A percentile compares a stretch with the other conserved stretches of the same genome.
These are phyloP conservation scores for Brachirus orientalis DNA, from an alignment of 2,113 vertebrate species.

Conservation along the genomic window DNA sequence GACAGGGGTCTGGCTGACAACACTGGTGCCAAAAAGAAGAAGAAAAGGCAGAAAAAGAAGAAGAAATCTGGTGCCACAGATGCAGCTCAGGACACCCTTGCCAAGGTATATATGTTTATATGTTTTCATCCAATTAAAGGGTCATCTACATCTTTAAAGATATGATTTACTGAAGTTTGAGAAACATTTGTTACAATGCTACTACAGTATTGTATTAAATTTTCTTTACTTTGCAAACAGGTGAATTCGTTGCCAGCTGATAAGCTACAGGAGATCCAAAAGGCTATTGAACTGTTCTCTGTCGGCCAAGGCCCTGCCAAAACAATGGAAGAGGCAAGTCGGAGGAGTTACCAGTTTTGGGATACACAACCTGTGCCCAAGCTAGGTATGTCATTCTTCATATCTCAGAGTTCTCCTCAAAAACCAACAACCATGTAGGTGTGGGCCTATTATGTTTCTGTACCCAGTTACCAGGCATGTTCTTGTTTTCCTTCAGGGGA, in stretches of 20 bases:
- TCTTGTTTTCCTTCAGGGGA: constrained; percentile 81
- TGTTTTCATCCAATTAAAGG: no score
- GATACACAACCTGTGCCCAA: constrained; percentile 98
- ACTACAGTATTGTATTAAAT: neutral
- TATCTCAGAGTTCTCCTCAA: neutral
- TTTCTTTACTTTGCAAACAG: constrained; percentile 67
- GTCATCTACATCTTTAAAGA: no score
- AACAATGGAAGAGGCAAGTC: constrained; percentile 98
- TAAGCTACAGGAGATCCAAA: constrained; percentile 99
- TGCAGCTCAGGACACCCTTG: constrained; percentile 84
- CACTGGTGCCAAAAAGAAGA: constrained; percentile 96
- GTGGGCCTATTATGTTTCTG: neutral
- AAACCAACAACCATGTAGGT: neutral
- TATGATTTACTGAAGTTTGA: neutral
- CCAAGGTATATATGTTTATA: constrained; percentile 82
- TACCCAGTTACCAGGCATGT: neutral
- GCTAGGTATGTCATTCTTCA: constrained; percentile 81
- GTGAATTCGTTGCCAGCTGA: constrained; percentile 95
- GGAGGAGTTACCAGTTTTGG: constrained; percentile 99
- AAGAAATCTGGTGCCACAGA: constrained; percentile 91
- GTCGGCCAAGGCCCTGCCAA: constrained; percentile 97
- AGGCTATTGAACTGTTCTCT: constrained; percentile 97
- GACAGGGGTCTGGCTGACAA: constrained; percentile 91
- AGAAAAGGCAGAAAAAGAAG: constrained; percentile 97
- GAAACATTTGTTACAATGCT: neutral